Base-by-base conservation (phyloP, 2,888 invertebrate species). In the Synanthedon vespiformis region DNA sequence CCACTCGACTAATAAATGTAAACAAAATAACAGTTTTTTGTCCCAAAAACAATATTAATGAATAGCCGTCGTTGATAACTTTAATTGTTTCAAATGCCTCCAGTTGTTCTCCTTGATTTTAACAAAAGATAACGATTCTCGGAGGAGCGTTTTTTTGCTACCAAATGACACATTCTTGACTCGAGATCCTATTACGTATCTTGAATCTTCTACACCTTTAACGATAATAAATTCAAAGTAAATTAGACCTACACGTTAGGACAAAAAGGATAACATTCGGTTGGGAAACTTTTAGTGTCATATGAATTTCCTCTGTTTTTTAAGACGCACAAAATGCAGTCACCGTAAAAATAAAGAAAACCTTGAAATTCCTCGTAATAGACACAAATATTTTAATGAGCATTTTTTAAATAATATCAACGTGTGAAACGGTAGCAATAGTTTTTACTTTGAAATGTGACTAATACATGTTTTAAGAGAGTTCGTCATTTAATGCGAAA, bases 1-100 rank as follows among this genome's bases (percentile, higher is more conserved):
- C 73, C 80, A 77, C 80, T 81, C 70, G 69, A 77, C 78, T 83
- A 80, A 85, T 84, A 84, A 84, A 86, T 77, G 83, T 86, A 85
- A 86, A 86, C 86, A 86, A 84, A 83, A 77, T 75, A 76, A 69
- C 70, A 64, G 67, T 75, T 83, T 83, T 79, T 77, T 76, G 66
- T 64, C 58, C 64, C 67, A 60, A 70, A 73, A 75, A 73, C 62
- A 65, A 79, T 79, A 83, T 78, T 79, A 82, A 85, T 80, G 79
- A 80, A 76, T 70, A 63, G 61, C 59, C 60, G 59, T 58, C 61
- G 73, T 65, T 76, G 79, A 82, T 80, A 77, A 74, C 61, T 76
- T 76, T 80, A 83, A 85, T 83, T 86, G 79, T 78, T 77, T 72
- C 65, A 63, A 68, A 74, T 75, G 70, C 68, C 68, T 68, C 62